A percentile compares a stretch with the other conserved stretches of the same genome.
These are phyloP conservation scores for Boleophthalmus pectinirostris DNA, from an alignment of 2,113 vertebrate genomes.

Conservation along the genomic window DNA sequence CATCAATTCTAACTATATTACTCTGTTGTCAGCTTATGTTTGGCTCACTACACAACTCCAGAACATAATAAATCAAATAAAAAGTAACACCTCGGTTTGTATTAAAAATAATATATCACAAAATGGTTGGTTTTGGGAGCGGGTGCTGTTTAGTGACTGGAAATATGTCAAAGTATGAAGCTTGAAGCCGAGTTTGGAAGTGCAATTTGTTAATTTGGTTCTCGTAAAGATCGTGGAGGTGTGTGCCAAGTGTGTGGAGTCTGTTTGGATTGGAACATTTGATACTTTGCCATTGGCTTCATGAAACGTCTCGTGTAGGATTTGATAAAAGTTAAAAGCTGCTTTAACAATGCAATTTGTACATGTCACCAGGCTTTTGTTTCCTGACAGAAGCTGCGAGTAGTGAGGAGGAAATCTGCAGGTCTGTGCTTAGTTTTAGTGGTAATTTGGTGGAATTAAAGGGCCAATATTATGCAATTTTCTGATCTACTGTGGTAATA, in stretches of 20 bases:
- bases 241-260: slow-evolving; percentile 48
- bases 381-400: slow-evolving; percentile 4
- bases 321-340: slow-evolving; percentile 28
- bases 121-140: background rate
- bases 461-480: too few relatives aligned
- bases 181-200: slow-evolving; percentile 42
- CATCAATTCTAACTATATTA: slow-evolving; percentile 35
- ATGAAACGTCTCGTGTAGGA: slow-evolving; percentile 31
- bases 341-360: slow-evolving; percentile 12
- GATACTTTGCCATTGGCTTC: slow-evolving; percentile 22
- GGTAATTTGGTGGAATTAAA: background rate
- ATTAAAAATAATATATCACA: slow-evolving; percentile 27
- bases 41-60: slow-evolving; percentile 47
- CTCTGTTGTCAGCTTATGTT: slow-evolving; percentile 64
- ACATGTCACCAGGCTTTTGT: slow-evolving; percentile 4
- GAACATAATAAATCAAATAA: slow-evolving; percentile 63
- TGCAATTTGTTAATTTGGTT: slow-evolving; percentile 68
- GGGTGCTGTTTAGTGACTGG: slow-evolving; percentile 20
- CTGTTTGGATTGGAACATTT: slow-evolving; percentile 44
- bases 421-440: background rate
- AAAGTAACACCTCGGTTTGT: slow-evolving; percentile 50
- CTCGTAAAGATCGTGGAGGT: slow-evolving; percentile 47
- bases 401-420: background rate
- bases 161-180: slow-evolving; percentile 34
- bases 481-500: too few relatives aligned